Base-by-base conservation (phyloP, 2,113 vertebrate species). In the Manacus vitellinus region DNA sequence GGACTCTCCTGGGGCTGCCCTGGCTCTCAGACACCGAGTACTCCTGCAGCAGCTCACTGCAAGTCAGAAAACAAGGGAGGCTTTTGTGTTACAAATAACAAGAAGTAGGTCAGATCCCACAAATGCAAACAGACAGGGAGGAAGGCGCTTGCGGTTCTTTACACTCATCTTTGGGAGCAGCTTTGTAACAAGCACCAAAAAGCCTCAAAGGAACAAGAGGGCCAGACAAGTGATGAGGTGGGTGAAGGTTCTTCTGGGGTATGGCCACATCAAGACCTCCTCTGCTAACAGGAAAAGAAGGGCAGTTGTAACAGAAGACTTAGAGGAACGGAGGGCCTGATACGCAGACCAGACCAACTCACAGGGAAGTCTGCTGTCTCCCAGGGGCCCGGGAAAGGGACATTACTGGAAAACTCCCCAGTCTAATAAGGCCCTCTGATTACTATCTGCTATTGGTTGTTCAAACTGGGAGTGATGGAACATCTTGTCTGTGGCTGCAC, bases 101-200 rank as follows among this genome's bases (percentile, higher is more conserved):
- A 88, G 78, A 96, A 96, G 66, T 95, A 95, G 95, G 91, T 97
- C 96, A 96, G 76, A 92, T 82, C 83, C 95, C 80, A 87, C 95
- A 96, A 92, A 96, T 82, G 70, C 95, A 87, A 87, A 82, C 70
- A 86, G 95, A 96, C 88, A 94, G 73, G 85, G 37, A 76, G 23
- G 76, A 92, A 94, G 65, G 37, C 3, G 2, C 73, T 84, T 15
- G 46, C 3, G 0, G 65, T 89, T 88, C 88, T 83, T 59, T 78
- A 9, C 39, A 3, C 56, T 37, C 10, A 0, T 71, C 75, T 90
- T 88, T 19, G n/a, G 68, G 72, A 78, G 44, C 12, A 35, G 65
- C 72, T 39, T 63, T 19, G 0, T 31, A 65, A 58, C 28, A 9
- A 85, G 70, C 61, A 52, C 37, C 68, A 28, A 85, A 88, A 75